Evolutionary conservation across 2,888 invertebrate genomes (phyloP).

Genomic region (Archaeoteleia sp.): DNA sequence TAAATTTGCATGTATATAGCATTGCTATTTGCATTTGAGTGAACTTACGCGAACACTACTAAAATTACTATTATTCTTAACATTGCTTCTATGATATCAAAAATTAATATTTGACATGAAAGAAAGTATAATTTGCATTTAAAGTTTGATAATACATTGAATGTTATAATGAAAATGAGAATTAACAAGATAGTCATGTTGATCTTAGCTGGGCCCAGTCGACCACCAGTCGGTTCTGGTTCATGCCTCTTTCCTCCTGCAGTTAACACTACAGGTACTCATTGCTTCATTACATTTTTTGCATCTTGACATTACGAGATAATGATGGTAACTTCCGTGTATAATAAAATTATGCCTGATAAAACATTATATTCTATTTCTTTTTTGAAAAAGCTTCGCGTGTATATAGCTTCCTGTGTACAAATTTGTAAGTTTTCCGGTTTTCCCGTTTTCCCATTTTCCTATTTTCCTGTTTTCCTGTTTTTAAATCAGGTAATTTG

Average conservation of each 20-base stretch:
- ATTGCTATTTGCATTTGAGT: too few species aligned
- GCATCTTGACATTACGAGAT: slow-evolving; percentile 35
- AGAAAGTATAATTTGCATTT: background rate
- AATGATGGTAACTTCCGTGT: slow-evolving; percentile 35
- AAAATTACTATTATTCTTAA: too few species aligned
- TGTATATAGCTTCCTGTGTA: too few species aligned
- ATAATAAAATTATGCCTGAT: too few species aligned
- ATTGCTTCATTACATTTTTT: slow-evolving; percentile 60
- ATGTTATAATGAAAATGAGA: slow-evolving; percentile 18
- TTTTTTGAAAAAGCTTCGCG: too few species aligned
- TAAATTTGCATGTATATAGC: background rate
- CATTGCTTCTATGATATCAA: too few species aligned
- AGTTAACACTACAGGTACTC: slow-evolving; percentile 72
- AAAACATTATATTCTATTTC: too few species aligned
- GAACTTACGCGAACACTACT: too few species aligned
- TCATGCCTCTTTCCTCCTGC: slow-evolving; percentile 71
- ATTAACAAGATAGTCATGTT: slow-evolving; percentile 56
- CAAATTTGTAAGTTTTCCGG: too few species aligned
- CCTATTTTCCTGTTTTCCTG: too few species aligned
- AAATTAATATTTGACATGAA: background rate
- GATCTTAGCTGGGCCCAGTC: slow-evolving; percentile 72
- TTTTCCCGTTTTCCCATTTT: too few species aligned
- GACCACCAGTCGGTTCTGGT: slow-evolving; percentile 70
- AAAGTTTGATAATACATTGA: slow-evolving; percentile 7
- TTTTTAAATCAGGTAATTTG: background rate